Evolutionary conservation across 2,888 invertebrate species (phyloP), one percentile per base, ranked within the genome.

Genomic region (Ferdinandea cuprea): DNA sequence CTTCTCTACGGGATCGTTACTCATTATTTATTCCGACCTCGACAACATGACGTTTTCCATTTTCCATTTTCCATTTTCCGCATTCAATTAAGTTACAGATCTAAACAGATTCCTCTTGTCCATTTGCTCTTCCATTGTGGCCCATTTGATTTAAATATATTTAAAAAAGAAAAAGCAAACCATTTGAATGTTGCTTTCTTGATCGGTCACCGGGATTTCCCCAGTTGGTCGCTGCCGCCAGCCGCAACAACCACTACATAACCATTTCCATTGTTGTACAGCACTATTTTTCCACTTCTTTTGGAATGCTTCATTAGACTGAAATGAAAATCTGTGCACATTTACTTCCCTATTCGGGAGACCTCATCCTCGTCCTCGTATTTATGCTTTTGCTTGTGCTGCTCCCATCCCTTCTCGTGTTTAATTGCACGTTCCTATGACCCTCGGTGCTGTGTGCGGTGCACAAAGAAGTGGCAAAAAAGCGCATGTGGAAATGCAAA

Each of bases 11-110:
- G 59, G 59, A 68, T 52, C 58, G 52, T 68, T 59, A 59, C 61
- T 76, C 76, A 68, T 76, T 76, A 76, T 76, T 76, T 68, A 76
- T 76, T 68, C 76, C 66, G 44, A 76, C 52, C 68, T 40, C 56
- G 21, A 56, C 56, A 74, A 66, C 76, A 68, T 76, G 52, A 61
- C 46, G 44, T 59, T 68, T 44, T 61, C 59, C 76, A 76, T 76
- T 76, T 76, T 37, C 76, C 68, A 59, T 59, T 61, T 68, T 68
- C 76, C n/a, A 76, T 76, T 76, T 76, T 37, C 76, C 68, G 68
- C 68, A 68, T 68, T 68, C 76, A 76, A 76, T 76, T 76, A 76
- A 48, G 56, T 65, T 74, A 66, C 65, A 74, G 73, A 74, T 74
- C 65, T 74, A 66, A 65, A 50, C 65, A 74, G 50, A 48, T 58